These are phyloP conservation scores for Leptobrachium leishanense DNA, from an alignment of 2,113 vertebrate species.

Conservation along the genomic window DNA sequence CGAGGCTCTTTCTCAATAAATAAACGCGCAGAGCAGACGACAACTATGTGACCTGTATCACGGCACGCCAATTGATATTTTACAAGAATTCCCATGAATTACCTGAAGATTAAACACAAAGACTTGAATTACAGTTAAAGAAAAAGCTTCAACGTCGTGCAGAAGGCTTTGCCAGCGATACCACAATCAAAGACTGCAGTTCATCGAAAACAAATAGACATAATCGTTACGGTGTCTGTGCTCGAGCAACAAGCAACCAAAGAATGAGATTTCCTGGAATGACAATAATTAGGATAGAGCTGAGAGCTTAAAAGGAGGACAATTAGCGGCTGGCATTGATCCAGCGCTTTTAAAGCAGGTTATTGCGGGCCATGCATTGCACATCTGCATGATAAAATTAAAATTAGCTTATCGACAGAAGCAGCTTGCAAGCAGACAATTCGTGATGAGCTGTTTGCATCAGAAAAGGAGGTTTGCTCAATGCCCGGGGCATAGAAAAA, in stretches of 20 bases:
- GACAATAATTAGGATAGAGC: slow-evolving; percentile 64
- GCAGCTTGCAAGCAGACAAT: slow-evolving; percentile 59
- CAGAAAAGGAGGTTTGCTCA: slow-evolving; percentile 43
- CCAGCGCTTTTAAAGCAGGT: slow-evolving; percentile 59
- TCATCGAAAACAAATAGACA: slow-evolving; percentile 31
- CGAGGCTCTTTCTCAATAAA: too few relatives aligned
- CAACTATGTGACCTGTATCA: too few relatives aligned
- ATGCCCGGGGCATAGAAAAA: background rate
- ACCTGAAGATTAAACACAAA: too few relatives aligned
- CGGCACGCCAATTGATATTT: too few relatives aligned
- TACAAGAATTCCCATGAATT: too few relatives aligned
- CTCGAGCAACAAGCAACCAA: slow-evolving; percentile 51
- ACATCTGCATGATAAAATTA: slow-evolving; percentile 58
- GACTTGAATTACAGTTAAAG: too few relatives aligned
- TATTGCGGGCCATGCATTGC: slow-evolving; percentile 56
- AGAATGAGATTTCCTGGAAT: slow-evolving; percentile 57
- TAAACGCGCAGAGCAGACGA: too few relatives aligned
- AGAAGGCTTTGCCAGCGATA: slow-evolving; percentile 1
- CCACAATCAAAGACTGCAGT: slow-evolving; percentile 53
- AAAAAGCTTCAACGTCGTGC: background rate
- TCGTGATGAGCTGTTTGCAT: slow-evolving; percentile 49
- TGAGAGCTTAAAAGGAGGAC: slow-evolving; percentile 57
- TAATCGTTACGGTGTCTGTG: slow-evolving; percentile 53
- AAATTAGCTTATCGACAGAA: slow-evolving; percentile 63
- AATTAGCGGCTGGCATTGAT: slow-evolving; percentile 59